These are phyloP conservation scores for Saiga tatarica DNA, from an alignment of 2,113 vertebrate species.

Conservation along the genomic window DNA sequence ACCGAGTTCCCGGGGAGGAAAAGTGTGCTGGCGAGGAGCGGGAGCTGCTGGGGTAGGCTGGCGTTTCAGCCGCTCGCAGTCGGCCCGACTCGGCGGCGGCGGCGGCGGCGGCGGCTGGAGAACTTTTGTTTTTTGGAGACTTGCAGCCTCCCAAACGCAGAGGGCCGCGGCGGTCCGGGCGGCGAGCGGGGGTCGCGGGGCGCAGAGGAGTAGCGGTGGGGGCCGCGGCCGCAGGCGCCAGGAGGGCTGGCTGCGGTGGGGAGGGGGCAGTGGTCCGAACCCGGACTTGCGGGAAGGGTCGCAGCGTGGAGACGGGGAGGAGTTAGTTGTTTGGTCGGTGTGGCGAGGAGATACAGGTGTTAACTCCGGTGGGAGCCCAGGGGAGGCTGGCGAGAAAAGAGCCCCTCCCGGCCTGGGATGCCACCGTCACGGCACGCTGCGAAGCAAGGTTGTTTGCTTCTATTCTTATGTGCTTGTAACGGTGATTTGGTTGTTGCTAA, in stretches of 20 bases:
- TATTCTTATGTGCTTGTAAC: constrained; percentile 32
- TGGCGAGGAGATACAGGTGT: constrained; percentile 63
- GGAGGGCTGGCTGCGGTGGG: background rate
- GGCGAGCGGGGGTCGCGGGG: background rate
- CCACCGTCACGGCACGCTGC: constrained; percentile 21
- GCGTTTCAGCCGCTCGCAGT: background rate
- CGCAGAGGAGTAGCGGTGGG: background rate
- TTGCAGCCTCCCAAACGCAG: background rate
- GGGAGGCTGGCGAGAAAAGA: background rate
- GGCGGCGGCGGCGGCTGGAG: background rate
- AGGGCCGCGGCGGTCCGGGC: background rate
- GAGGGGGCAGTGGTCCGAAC: background rate
- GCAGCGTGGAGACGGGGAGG: background rate
- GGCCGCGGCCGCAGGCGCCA: background rate
- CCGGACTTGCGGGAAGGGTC: background rate
- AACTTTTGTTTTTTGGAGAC: constrained; percentile 41
- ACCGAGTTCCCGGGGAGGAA: constrained; percentile 46
- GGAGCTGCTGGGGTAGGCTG: background rate
- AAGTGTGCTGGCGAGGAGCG: constrained; percentile 25
- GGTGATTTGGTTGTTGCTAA: constrained; percentile 59
- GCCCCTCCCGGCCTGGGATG: constrained; percentile 12
- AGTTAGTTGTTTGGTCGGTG: background rate
- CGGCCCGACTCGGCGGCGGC: background rate
- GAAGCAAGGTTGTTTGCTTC: constrained; percentile 32
- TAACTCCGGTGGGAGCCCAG: constrained; percentile 10